A percentile compares a stretch with the other conserved stretches of the same genome.
These are phyloP conservation scores for Epinephelus fuscoguttatus DNA, from an alignment of 2,113 vertebrate genomes.

Conservation along the genomic window DNA sequence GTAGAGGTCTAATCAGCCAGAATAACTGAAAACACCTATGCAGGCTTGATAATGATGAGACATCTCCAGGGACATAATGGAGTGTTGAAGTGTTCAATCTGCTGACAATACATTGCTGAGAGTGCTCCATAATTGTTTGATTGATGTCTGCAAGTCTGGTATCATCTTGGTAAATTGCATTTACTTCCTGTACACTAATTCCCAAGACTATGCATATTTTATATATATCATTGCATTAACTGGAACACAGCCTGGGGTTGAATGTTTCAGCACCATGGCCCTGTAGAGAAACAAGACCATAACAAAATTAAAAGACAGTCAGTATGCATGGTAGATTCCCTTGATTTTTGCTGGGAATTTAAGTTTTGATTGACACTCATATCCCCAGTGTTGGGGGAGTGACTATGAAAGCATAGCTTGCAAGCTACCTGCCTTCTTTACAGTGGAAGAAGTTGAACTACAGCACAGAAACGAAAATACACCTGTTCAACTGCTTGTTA, in stretches of 20 bases:
- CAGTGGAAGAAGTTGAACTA: no score
- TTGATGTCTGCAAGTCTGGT: neutral
- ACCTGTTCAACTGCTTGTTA: no score
- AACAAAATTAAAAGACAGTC: neutral
- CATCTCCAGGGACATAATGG: neutral
- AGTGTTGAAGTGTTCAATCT: neutral
- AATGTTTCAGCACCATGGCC: neutral
- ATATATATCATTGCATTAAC: neutral
- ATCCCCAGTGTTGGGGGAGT: neutral
- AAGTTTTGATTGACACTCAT: no score
- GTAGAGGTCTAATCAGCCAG: neutral
- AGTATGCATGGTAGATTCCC: neutral
- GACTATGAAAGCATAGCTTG: no score
- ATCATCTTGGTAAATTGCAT: neutral
- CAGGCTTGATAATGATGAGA: neutral
- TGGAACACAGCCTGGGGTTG: neutral
- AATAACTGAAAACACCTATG: neutral
- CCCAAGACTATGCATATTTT: neutral
- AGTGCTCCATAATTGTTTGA: neutral
- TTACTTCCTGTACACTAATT: neutral
- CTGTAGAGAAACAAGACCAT: neutral
- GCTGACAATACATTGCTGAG: neutral
- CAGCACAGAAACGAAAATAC: no score
- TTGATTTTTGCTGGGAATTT: neutral
- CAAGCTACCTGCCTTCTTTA: no score